Base-by-base conservation (phyloP, 2,888 invertebrate species). In the Noctuana brunneofusca region DNA sequence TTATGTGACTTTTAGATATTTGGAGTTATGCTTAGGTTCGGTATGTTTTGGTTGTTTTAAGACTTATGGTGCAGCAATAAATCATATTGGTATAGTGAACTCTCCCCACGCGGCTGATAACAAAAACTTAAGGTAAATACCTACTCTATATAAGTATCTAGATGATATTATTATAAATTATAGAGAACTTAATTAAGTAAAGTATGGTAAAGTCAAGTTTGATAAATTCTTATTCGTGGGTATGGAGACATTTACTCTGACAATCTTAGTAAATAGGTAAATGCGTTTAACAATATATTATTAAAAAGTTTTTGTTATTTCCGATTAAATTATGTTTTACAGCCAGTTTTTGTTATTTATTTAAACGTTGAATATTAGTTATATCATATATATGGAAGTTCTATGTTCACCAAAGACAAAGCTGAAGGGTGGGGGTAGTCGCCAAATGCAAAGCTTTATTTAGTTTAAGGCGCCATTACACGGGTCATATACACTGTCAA, bases 401-500 rank as follows among this genome's bases (percentile, higher is more conserved):
- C 22, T 22, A 48, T 48, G 20, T 48, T 4, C 48, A 18, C 18
- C 18, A 22, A 48, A 48, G n/a, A 22, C 48, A 46, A 84, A 84
- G 81, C 83, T 73, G 75, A 79, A 77, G 78, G 77, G 81, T 69
- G 71, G 73, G 79, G 80, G 80, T 80, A 79, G 74, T 81, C 83
- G 83, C 83, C 84, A 86, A 89, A 89, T 86, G 83, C 83, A 86
- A 85, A 83, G 87, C 86, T 86, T 89, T 89, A 89, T 89, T 89
- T 88, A 87, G 86, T 88, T 88, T 85, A 88, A 87, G 88, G 84
- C 84, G 80, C 86, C 83, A 88, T 89, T 90, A 89, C 89, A 89
- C 89, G 90, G 90, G 87, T 89, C 90, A 89, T 90, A 89, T 88
- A 89, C 88, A 85, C 87, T 88, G 89, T 87, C 89, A 89, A 89